phyloP scores from a whole-genome alignment of 2,888 invertebrate genomes.

The Cataglyphis rosenhaueri region DNA sequence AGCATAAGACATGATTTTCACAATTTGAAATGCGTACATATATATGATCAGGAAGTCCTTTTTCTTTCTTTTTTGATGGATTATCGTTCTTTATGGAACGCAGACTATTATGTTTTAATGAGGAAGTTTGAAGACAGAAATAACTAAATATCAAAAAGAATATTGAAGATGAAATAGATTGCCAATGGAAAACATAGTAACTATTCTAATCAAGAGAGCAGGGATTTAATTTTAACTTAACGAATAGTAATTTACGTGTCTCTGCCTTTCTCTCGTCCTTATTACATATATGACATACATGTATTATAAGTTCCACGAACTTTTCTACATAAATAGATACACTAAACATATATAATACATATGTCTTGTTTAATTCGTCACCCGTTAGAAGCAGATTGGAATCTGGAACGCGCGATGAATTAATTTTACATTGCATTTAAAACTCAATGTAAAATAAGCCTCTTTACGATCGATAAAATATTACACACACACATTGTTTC shows the following conservation, averaged over 20 bases:
- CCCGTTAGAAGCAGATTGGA: constrained; percentile 47
- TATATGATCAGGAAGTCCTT: neutral
- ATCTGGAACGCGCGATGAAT: constrained; percentile 41
- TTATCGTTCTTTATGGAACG: neutral
- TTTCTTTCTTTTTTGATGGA: neutral
- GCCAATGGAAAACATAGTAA: constrained; percentile 75
- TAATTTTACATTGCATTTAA: constrained; percentile 22
- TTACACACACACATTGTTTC: neutral
- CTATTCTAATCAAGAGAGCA: constrained; percentile 79
- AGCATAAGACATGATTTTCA: neutral
- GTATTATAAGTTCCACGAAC: constrained; percentile 59
- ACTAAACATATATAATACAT: constrained; percentile 33
- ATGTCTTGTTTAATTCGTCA: neutral
- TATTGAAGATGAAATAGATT: neutral
- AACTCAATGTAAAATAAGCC: neutral
- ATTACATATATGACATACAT: constrained; percentile 32
- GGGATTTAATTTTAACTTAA: constrained; percentile 82
- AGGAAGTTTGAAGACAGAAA: neutral
- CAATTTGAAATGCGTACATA: neutral
- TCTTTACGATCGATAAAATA: neutral
- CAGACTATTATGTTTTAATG: neutral
- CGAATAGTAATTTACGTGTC: constrained; percentile 71
- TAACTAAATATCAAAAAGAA: neutral
- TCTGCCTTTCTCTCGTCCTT: constrained; percentile 41
- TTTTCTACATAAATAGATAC: constrained; percentile 74